Evolutionary conservation across 2,113 vertebrate genomes (phyloP).

Genomic region (Corythoichthys haematopterus): DNA sequence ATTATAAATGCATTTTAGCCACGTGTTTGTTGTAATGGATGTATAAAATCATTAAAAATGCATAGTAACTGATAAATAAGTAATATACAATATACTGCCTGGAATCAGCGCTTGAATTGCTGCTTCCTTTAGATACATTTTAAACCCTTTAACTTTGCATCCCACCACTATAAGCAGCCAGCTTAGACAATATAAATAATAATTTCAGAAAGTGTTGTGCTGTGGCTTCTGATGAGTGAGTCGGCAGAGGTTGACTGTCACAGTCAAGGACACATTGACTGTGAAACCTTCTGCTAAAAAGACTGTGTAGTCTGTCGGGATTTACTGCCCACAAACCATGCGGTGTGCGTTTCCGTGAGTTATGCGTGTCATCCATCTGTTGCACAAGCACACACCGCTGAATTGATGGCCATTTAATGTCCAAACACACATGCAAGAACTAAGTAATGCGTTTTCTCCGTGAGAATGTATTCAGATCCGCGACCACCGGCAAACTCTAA

Average conservation of each 20-base stretch:
- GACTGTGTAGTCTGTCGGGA: constrained; percentile 52
- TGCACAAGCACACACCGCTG: constrained; percentile 12
- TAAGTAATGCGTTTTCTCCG: constrained; percentile 58
- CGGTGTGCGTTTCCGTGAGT: constrained; percentile 31
- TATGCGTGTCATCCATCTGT: constrained; percentile 55
- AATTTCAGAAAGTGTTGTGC: constrained; percentile 26
- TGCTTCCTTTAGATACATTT: not conserved
- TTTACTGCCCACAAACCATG: constrained; percentile 47
- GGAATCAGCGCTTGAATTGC: not conserved
- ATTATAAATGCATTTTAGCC: not conserved
- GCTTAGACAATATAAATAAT: not conserved
- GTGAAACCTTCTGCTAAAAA: constrained; percentile 55
- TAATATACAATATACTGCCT: not conserved
- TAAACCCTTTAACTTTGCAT: not conserved
- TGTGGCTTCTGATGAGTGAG: constrained; percentile 45
- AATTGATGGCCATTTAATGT: constrained; percentile 40
- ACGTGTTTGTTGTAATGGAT: not conserved
- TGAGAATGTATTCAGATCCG: constrained; percentile 45
- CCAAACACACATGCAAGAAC: constrained; percentile 31
- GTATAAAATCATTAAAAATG: not conserved
- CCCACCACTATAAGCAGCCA: not conserved
- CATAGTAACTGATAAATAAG: not conserved
- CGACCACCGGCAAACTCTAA: constrained; percentile 18
- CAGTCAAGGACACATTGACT: constrained; percentile 63
- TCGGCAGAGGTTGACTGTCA: constrained; percentile 40